phyloP scores from a whole-genome alignment of 2,113 vertebrate species.

The Riparia riparia region DNA sequence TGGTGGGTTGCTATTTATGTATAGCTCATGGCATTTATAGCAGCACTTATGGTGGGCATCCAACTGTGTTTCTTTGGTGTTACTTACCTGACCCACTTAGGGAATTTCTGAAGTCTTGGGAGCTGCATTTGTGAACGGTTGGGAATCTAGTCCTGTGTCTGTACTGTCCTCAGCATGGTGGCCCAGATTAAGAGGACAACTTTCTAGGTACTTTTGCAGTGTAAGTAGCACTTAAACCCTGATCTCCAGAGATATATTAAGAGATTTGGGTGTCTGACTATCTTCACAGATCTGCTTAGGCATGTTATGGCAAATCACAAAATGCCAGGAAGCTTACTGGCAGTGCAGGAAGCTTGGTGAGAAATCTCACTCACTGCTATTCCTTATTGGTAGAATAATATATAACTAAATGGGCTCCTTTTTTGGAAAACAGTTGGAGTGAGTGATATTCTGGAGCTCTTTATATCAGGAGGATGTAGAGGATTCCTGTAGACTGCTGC shows the following conservation, averaged over 20 bases:
- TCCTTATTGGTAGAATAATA: not conserved
- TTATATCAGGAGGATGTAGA: not conserved
- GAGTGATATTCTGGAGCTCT: not conserved
- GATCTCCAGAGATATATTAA: conserved; percentile 20
- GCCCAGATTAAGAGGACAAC: conserved; percentile 41
- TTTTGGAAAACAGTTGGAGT: not conserved
- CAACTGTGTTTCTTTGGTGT: not conserved
- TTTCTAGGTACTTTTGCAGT: conserved; percentile 48
- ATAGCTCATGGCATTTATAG: not conserved
- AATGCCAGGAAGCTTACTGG: conserved; percentile 32
- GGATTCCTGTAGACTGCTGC: not conserved
- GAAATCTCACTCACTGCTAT: not conserved
- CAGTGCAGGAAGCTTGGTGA: not conserved
- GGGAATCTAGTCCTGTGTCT: not conserved
- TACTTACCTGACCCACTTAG: not conserved
- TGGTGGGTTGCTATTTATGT: not conserved
- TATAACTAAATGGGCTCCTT: not conserved
- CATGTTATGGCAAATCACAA: conserved; percentile 28
- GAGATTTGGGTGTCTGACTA: conserved; percentile 17
- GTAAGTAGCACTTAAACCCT: conserved; percentile 34
- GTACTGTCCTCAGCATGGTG: not conserved
- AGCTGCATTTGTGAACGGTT: not conserved
- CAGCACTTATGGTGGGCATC: not conserved
- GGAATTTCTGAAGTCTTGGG: not conserved
- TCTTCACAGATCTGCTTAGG: conserved; percentile 22